Percentiles rank a stretch among this genome's conserved stretches.
Evolutionary conservation across 2,888 invertebrate species (phyloP).

Genomic region (Xanthorhoe designata): DNA sequence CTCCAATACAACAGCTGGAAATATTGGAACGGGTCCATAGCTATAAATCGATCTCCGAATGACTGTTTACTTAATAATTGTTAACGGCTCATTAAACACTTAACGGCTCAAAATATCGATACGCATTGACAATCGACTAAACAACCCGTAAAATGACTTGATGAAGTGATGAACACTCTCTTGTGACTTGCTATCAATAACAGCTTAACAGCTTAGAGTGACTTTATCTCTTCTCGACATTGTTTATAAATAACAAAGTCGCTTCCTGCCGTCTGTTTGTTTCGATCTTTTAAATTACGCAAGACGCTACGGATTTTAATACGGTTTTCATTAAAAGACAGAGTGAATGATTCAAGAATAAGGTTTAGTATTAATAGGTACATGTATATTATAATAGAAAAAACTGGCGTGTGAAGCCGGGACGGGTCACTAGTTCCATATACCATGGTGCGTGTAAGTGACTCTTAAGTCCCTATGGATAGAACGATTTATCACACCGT

Average conservation of each 20-base stretch:
- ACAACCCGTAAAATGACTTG: constrained; percentile 8
- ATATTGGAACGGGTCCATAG: background rate
- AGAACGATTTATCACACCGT: constrained; percentile 9
- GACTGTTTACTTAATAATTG: constrained; percentile 4
- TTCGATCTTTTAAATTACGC: no score
- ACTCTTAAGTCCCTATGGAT: constrained; percentile 3
- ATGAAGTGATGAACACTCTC: constrained; percentile 5
- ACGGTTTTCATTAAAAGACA: no score
- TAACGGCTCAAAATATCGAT: background rate
- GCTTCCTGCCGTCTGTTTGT: no score
- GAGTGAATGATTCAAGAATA: no score
- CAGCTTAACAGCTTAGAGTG: no score
- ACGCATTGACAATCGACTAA: background rate
- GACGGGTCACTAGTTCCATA: background rate
- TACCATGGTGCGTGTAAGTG: constrained; percentile 8
- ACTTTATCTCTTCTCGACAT: no score
- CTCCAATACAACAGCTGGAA: background rate
- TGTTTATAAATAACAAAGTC: no score
- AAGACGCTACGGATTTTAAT: no score
- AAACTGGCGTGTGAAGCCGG: no score
- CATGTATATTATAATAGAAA: no score
- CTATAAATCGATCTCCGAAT: background rate
- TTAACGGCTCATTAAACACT: constrained; percentile 2
- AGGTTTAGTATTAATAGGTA: no score
- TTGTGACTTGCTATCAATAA: background rate